phyloP scores from a whole-genome alignment of 2,797 vertebrate genomes.

The Paratrypauchen microcephalus region DNA sequence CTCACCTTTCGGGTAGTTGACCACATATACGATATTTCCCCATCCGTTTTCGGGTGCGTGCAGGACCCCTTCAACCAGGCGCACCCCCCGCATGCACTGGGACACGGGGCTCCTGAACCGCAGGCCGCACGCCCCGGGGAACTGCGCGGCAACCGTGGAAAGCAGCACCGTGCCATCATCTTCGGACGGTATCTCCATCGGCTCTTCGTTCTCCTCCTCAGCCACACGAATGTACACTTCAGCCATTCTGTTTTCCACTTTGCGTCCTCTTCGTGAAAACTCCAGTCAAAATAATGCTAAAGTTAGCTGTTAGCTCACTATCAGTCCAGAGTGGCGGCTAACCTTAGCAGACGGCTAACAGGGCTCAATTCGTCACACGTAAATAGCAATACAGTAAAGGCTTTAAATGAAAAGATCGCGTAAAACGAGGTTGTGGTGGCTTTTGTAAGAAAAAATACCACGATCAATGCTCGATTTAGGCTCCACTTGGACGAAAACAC shows the following conservation, averaged over 20 bases:
- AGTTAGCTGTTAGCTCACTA: slow-evolving; percentile 36
- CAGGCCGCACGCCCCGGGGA: slow-evolving; percentile 95
- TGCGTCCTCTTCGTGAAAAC: not conserved
- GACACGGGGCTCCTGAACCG: slow-evolving; percentile 95
- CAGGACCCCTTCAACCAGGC: slow-evolving; percentile 91
- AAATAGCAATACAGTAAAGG: not conserved
- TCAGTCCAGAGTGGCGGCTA: slow-evolving; percentile 42
- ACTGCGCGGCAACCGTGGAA: slow-evolving; percentile 94
- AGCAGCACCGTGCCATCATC: slow-evolving; percentile 94
- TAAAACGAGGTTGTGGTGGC: rapidly evolving
- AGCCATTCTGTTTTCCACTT: slow-evolving; percentile 77
- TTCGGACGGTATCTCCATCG: slow-evolving; percentile 97
- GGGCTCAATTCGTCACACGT: slow-evolving; percentile 28
- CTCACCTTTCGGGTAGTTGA: slow-evolving; percentile 96
- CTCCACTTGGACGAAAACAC: not conserved
- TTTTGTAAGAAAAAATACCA: not conserved
- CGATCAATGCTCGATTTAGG: not conserved
- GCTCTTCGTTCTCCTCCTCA: slow-evolving; percentile 97
- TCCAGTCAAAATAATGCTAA: slow-evolving; percentile 21
- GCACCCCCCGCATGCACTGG: slow-evolving; percentile 96
- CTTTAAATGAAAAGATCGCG: not conserved
- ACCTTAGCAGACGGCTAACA: slow-evolving; percentile 44
- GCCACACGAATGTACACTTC: slow-evolving; percentile 96
- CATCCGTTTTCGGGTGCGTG: slow-evolving; percentile 94
- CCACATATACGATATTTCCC: slow-evolving; percentile 94